Evolutionary conservation across 2,888 invertebrate genomes (phyloP).

Genomic region (Drosophila nr. fundita): DNA sequence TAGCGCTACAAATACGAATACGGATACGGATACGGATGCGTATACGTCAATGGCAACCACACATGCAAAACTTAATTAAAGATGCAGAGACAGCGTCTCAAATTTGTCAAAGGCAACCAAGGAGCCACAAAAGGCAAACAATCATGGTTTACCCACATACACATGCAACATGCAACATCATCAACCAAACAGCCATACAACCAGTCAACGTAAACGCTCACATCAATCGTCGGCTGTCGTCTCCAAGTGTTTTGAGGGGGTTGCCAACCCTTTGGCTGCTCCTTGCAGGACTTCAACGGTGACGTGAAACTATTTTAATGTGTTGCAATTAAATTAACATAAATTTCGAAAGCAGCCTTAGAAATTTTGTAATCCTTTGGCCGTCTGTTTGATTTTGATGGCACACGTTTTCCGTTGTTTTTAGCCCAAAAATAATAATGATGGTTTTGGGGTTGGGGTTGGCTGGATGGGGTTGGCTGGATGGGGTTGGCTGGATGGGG

Average conservation of each 20-base stretch:
- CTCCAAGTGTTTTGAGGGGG: slow-evolving; percentile 25
- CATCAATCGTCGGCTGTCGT: slow-evolving; percentile 64
- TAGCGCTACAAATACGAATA: background rate
- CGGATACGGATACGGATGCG: slow-evolving; percentile 11
- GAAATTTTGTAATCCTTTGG: slow-evolving; percentile 51
- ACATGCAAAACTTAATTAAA: slow-evolving; percentile 67
- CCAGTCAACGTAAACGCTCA: slow-evolving; percentile 20
- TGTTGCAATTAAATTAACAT: slow-evolving; percentile 81
- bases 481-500: too few species aligned
- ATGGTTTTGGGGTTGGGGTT: background rate
- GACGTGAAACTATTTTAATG: slow-evolving; percentile 81
- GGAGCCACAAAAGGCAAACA: slow-evolving; percentile 67
- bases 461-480: background rate
- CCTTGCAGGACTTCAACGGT: too few species aligned
- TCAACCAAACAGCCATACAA: slow-evolving; percentile 5
- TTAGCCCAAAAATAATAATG: slow-evolving; percentile 55
- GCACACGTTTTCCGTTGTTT: slow-evolving; percentile 66
- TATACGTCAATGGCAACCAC: slow-evolving; percentile 35
- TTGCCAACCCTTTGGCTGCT: slow-evolving; percentile 57
- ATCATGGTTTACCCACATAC: slow-evolving; percentile 35
- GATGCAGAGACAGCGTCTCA: slow-evolving; percentile 48
- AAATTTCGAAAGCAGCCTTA: slow-evolving; percentile 59
- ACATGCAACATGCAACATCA: slow-evolving; percentile 10
- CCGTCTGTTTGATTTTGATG: slow-evolving; percentile 52
- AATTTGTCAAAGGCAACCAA: slow-evolving; percentile 73